Evolutionary conservation across 1,140 invertebrate genomes (phyloP).

Genomic region (Eufriesea mexicana): DNA sequence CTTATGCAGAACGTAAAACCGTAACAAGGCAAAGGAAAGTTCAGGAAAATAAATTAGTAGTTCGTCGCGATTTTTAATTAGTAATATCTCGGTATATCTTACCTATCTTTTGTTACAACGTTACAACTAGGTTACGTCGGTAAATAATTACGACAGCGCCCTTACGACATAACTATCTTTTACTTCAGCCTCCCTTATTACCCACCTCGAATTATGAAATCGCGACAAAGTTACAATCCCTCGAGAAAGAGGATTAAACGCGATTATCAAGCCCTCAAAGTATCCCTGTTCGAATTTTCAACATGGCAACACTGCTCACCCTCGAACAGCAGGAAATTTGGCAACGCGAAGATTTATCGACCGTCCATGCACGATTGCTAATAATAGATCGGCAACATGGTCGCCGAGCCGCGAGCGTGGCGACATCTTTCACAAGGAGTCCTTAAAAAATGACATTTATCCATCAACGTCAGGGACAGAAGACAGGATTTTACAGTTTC

Average conservation of each 20-base stretch:
- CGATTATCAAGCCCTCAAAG: not conserved
- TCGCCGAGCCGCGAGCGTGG: not conserved
- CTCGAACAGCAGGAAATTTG: not conserved
- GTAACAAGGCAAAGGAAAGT: not conserved
- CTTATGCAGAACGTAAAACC: no score
- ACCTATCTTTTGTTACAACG: not conserved
- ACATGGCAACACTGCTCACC: no score
- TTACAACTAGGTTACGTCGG: not conserved
- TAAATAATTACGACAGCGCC: not conserved
- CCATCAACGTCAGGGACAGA: not conserved
- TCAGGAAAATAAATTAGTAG: no score
- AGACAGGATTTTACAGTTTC: not conserved
- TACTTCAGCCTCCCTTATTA: not conserved
- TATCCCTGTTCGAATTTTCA: no score
- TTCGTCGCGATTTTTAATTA: not conserved
- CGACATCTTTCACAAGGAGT: not conserved
- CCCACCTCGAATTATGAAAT: no score
- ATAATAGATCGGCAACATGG: not conserved
- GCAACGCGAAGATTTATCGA: not conserved
- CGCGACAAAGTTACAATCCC: no score
- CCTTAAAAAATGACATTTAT: slow-evolving; percentile 3
- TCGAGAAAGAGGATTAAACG: not conserved
- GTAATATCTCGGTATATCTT: not conserved
- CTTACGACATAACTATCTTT: not conserved
- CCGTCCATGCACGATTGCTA: not conserved